A percentile compares a stretch with the other conserved stretches of the same genome.
These are phyloP conservation scores for Drosophila cracens DNA, from an alignment of 2,888 invertebrate species.

Conservation along the genomic window DNA sequence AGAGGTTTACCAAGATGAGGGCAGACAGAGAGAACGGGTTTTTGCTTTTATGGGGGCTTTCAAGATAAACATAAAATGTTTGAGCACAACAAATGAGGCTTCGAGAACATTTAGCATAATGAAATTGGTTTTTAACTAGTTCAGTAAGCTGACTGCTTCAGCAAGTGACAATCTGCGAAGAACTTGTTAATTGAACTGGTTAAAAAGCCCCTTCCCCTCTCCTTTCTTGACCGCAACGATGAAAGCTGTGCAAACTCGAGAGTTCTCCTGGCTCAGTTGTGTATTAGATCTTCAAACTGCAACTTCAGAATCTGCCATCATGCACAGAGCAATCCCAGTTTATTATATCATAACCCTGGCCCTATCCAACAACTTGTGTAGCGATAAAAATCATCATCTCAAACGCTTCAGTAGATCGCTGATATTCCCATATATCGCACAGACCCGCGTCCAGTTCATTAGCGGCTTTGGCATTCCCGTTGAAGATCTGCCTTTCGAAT, in stretches of 20 bases:
- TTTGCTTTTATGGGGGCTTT: slow-evolving; percentile 28
- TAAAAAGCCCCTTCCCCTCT: background rate
- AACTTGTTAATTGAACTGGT: slow-evolving; percentile 65
- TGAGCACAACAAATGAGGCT: slow-evolving; percentile 20
- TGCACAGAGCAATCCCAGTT: slow-evolving; percentile 17
- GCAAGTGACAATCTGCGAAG: slow-evolving; percentile 41
- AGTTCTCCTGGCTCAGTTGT: slow-evolving; percentile 43
- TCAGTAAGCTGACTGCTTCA: slow-evolving; percentile 15
- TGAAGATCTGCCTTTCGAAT: slow-evolving; percentile 77
- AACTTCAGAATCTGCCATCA: slow-evolving; percentile 19
- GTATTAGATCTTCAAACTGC: slow-evolving; percentile 21
- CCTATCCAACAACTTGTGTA: slow-evolving; percentile 6
- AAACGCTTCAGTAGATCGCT: slow-evolving; percentile 61
- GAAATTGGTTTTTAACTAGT: slow-evolving; percentile 53
- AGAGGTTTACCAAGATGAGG: slow-evolving; percentile 3
- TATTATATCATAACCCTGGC: background rate
- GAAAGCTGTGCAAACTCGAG: background rate
- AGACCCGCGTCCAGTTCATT: slow-evolving; percentile 84
- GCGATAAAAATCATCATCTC: slow-evolving; percentile 21
- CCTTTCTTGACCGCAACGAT: slow-evolving; percentile 21
- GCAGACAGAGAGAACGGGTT: slow-evolving; percentile 1
- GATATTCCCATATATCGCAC: slow-evolving; percentile 82
- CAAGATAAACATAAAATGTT: slow-evolving; percentile 22
- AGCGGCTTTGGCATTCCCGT: slow-evolving; percentile 84
- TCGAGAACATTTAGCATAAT: slow-evolving; percentile 27